Percentiles rank a stretch among this genome's conserved stretches.
Evolutionary conservation across 2,113 vertebrate genomes (phyloP).

Genomic region (Antennarius striatus): DNA sequence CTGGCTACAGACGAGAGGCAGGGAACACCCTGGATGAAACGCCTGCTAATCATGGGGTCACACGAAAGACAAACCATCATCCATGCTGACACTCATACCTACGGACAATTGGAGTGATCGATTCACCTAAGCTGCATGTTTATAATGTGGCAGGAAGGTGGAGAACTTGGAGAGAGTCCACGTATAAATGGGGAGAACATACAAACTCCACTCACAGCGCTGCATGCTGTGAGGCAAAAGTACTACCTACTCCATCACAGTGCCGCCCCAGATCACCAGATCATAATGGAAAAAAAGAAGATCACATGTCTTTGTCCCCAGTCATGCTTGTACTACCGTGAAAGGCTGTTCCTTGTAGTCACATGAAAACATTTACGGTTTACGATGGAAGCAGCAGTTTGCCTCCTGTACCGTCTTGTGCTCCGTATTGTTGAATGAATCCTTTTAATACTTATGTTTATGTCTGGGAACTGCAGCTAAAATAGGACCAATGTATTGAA

Average conservation of each 20-base stretch:
- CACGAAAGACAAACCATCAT: too few relatives aligned
- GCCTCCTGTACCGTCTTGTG: background rate
- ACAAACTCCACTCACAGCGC: too few relatives aligned
- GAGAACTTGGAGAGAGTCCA: too few relatives aligned
- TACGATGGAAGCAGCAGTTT: slow-evolving; percentile 1
- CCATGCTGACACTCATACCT: too few relatives aligned
- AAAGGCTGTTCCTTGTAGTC: slow-evolving; percentile 12
- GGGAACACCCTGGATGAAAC: too few relatives aligned
- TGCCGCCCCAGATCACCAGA: slow-evolving; percentile 12
- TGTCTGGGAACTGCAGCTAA: background rate
- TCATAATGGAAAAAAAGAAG: background rate
- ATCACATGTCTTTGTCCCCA: slow-evolving; percentile 29
- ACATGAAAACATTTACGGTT: slow-evolving; percentile 19
- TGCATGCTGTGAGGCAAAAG: too few relatives aligned
- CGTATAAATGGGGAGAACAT: too few relatives aligned
- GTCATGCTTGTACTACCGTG: background rate
- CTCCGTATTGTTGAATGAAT: background rate
- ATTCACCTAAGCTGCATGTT: too few relatives aligned
- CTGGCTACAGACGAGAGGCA: too few relatives aligned
- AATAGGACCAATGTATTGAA: background rate
- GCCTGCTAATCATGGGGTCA: too few relatives aligned
- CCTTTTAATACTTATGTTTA: background rate
- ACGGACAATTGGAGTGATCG: too few relatives aligned
- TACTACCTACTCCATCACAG: background rate
- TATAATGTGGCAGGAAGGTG: too few relatives aligned